Base-by-base conservation (phyloP, 2,113 vertebrate genomes). In the Neolamprologus sp. region DNA sequence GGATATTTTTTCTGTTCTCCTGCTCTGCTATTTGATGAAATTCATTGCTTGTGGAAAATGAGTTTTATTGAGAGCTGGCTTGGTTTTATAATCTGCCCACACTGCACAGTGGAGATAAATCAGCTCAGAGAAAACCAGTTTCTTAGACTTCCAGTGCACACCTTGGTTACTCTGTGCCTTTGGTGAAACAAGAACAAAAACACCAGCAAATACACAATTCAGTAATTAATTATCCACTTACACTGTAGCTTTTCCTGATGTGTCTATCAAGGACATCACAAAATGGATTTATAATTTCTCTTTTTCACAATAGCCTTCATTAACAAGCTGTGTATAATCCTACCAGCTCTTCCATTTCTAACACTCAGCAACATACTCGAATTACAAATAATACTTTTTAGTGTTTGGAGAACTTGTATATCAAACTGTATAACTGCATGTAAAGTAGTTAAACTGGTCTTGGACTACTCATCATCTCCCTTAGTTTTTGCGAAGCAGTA, bases 11-110 rank as follows among this genome's bases (percentile, higher is more conserved):
- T n/a, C 9, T 17, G 9, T 51, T 85, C 84, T 51, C 65, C 57
- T 53, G 13, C 42, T 75, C 26, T 21, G 17, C 1, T 73, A 7
- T 51, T 81, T 92, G 53, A 93, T 94, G 86, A 91, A 91, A 92
- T 94, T 85, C 88, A 95, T 91, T 81, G 88, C 91, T 84, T 80
- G 82, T 87, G 75, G 89, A 83, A 91, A 81, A 86, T 0, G 1
- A 45, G 82, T 60, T 89, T 90, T 87, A 87, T 79, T 85, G 57
- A 71, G 58, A 60, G 3, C 80, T 80, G 42, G 42, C 71, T 57
- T 71, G 84, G 81, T 86, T 89, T 91, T 1, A 80, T 88, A 68
- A 88, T 92, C 80, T 81, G 58, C 88, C 80, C 68, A 81, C 81
- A 4, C 75, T 79, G 88, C 87, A 80, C 68, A 35, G 73, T 73